A percentile compares a stretch with the other conserved stretches of the same genome.
Evolutionary conservation across 2,113 vertebrate genomes (phyloP).

Genomic region (Apaloderma vittatum): DNA sequence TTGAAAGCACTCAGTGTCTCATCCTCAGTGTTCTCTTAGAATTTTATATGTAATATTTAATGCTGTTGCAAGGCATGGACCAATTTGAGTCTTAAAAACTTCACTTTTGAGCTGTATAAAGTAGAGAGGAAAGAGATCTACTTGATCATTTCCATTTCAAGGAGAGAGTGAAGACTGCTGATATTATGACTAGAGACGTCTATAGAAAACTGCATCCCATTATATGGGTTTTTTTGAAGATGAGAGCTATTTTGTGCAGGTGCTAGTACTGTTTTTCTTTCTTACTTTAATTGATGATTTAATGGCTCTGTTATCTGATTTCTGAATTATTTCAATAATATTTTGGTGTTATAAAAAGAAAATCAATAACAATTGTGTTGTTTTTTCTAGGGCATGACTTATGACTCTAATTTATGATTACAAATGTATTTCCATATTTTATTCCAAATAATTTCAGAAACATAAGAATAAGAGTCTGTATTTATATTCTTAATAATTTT

Average conservation of each 20-base stretch:
- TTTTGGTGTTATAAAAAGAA: not conserved
- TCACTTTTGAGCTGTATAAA: not conserved
- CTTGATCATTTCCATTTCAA: not conserved
- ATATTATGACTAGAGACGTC: not conserved
- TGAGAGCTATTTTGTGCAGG: not conserved
- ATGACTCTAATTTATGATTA: not conserved
- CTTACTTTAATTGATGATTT: not conserved
- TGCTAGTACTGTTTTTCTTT: not conserved
- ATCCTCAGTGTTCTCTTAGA: not conserved
- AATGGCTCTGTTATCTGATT: not conserved
- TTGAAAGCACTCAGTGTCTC: not conserved
- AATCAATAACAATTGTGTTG: not conserved
- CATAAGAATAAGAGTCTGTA: not conserved
- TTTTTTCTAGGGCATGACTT: not conserved
- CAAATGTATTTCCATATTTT: not conserved
- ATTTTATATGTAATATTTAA: not conserved
- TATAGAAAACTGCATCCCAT: not conserved
- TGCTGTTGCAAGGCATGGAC: not conserved
- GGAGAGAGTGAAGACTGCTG: not conserved
- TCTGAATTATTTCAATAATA: not conserved
- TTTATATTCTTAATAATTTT: not conserved
- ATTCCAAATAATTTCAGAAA: not conserved
- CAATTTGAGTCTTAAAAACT: not conserved
- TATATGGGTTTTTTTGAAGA: not conserved
- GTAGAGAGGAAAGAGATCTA: not conserved